Evolutionary conservation across 2,113 vertebrate species (phyloP).

Genomic region (Psittacula cyanocephala): DNA sequence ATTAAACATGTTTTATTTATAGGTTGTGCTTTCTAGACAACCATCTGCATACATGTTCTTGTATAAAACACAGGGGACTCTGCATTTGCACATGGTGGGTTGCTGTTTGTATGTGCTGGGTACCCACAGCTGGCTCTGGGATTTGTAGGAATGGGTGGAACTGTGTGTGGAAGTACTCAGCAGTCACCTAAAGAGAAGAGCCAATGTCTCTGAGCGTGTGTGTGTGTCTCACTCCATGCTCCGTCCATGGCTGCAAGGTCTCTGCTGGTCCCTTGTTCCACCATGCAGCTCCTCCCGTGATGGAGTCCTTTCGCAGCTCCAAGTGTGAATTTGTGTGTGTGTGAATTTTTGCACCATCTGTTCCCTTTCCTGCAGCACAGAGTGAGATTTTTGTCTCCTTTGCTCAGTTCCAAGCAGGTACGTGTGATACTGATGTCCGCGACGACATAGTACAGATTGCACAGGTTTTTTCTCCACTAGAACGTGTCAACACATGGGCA

Average conservation of each 20-base stretch:
- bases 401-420: constrained; percentile 12
- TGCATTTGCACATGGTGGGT: not conserved
- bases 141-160: not conserved
- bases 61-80: not conserved
- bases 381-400: constrained; percentile 4
- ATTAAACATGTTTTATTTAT: constrained; percentile 53
- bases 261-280: not conserved
- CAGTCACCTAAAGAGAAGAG: not conserved
- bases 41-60: not conserved
- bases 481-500: not conserved
- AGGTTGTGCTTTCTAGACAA: constrained; percentile 25
- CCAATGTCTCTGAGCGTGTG: accelerated
- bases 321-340: constrained; percentile 1
- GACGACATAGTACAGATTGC: not conserved
- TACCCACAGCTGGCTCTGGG: not conserved
- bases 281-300: not conserved
- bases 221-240: not conserved
- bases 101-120: not conserved
- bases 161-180: not conserved
- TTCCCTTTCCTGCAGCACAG: constrained; percentile 11
- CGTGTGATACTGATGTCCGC: not conserved
- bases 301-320: not conserved
- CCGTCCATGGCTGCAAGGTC: not conserved
- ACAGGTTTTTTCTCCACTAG: not conserved
- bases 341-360: constrained; percentile 31